These are phyloP conservation scores for Zele albiditarsus DNA, from an alignment of 2,888 invertebrate species.

Conservation along the genomic window DNA sequence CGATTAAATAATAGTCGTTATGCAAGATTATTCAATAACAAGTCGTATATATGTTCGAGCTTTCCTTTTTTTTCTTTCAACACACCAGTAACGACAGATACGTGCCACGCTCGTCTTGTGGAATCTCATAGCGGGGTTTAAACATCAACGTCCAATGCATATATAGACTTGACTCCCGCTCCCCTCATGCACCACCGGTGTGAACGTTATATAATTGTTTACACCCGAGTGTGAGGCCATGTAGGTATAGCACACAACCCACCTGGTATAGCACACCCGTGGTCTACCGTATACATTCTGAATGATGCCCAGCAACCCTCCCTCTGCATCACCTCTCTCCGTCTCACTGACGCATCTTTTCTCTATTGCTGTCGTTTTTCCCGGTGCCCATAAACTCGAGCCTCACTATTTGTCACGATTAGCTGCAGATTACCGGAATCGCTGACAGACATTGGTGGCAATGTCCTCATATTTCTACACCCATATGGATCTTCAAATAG, in stretches of 20 bases:
- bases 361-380: constrained; percentile 29
- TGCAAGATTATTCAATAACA: constrained; percentile 8
- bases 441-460: constrained; percentile 64
- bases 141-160: constrained; percentile 34
- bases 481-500: background rate
- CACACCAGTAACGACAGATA: background rate
- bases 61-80: background rate
- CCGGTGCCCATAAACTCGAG: constrained; percentile 51
- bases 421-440: constrained; percentile 68
- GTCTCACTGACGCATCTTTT: constrained; percentile 11
- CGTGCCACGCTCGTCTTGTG: constrained; percentile 9
- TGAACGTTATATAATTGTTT: constrained; percentile 66
- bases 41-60: background rate
- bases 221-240: constrained; percentile 57
- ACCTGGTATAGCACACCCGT: constrained; percentile 60
- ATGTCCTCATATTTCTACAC: constrained; percentile 16
- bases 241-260: constrained; percentile 58
- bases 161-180: constrained; percentile 43
- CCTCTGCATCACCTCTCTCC: background rate
- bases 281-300: constrained; percentile 59
- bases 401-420: constrained; percentile 70
- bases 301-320: constrained; percentile 38
- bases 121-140: constrained; percentile 20
- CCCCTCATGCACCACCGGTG: constrained; percentile 9
- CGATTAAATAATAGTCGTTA: background rate